Conservation (phyloP, 2,888 invertebrate genomes). For the Aelia acuminata region DNA sequence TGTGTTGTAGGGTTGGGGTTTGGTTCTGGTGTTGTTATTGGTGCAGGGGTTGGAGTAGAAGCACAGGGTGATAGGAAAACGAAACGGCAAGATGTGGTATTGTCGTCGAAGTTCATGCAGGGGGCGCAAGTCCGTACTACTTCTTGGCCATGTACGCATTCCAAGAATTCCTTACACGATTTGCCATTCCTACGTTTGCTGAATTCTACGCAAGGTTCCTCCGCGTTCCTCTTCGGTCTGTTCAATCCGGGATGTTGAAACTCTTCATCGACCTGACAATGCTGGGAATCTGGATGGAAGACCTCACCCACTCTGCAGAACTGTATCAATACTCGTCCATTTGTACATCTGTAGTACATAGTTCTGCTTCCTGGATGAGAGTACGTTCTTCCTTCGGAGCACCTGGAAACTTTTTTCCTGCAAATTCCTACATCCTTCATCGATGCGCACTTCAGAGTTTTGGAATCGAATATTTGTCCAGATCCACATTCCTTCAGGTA, state of each 20-base stretch:
- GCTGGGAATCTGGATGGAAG: neutral
- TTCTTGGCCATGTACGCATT: conserved; percentile 45
- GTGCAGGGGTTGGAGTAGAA: neutral
- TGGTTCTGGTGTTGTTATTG: neutral
- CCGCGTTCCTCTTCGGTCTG: neutral
- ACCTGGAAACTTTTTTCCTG: neutral
- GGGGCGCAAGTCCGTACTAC: neutral
- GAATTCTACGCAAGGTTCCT: neutral
- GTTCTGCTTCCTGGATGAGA: neutral
- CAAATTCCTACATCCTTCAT: too few species aligned
- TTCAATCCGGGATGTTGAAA: neutral
- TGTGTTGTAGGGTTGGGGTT: neutral
- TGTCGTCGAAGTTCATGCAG: conserved; percentile 55
- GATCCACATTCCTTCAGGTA: neutral
- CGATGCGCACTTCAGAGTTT: neutral
- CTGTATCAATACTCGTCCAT: neutral
- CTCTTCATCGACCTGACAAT: neutral
- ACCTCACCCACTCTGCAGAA: neutral
- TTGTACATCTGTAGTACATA: neutral
- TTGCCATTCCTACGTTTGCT: neutral
- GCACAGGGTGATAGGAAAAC: neutral
- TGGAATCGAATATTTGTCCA: neutral
- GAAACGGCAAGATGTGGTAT: neutral
- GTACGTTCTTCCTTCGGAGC: neutral
- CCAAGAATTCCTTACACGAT: conserved; percentile 12